phyloP scores from a whole-genome alignment of 2,113 vertebrate species.

The Lophotis ruficrista region DNA sequence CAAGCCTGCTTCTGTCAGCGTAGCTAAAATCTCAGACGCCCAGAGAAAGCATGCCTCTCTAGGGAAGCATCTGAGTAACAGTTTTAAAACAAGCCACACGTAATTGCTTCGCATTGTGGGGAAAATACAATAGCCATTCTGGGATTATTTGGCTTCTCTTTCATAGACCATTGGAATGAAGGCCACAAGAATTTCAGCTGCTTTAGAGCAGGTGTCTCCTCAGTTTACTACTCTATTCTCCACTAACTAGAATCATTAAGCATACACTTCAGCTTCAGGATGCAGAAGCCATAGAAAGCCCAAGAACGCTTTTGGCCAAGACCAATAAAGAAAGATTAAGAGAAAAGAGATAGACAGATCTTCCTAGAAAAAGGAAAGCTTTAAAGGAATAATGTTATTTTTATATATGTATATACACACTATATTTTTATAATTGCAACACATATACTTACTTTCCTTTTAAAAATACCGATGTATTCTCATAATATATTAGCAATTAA shows the following conservation, averaged over 20 bases:
- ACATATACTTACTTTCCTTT: background rate
- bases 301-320: background rate
- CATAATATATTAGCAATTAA: background rate
- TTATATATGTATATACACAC: background rate
- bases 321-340: background rate
- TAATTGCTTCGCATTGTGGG: background rate
- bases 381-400: background rate
- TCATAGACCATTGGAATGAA: background rate
- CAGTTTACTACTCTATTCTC: background rate
- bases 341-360: background rate
- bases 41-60: background rate
- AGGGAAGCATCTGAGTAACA: background rate
- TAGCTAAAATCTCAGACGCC: background rate
- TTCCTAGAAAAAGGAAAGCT: background rate
- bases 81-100: background rate
- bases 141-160: background rate
- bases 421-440: background rate
- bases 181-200: background rate
- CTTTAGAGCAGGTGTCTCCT: background rate
- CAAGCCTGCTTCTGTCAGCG: background rate
- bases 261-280: background rate
- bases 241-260: background rate
- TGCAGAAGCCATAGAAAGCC: background rate
- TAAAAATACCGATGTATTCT: background rate
- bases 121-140: background rate